phyloP scores from a whole-genome alignment of 92 coral and sea anemone genomes.

The Zoanthus gigantus region DNA sequence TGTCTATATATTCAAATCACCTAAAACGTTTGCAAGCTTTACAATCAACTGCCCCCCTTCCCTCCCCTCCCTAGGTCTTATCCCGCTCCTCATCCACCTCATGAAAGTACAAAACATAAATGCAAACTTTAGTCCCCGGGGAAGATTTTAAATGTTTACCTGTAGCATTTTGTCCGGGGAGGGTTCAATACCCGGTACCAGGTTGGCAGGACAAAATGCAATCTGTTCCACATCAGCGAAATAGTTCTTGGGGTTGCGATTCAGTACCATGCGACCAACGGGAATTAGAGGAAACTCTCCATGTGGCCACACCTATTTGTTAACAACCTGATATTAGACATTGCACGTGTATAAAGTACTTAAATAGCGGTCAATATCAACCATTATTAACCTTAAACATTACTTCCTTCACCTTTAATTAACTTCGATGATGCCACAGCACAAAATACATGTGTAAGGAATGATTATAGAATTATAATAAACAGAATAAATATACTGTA shows the following conservation, averaged over 20 bases:
- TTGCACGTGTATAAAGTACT: not conserved
- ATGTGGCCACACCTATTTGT: conserved; percentile 46
- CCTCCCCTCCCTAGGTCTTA: not conserved
- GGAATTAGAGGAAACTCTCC: conserved; percentile 22
- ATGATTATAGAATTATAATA: too few species aligned
- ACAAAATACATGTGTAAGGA: too few species aligned
- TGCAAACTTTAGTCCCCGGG: not conserved
- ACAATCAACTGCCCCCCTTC: too few species aligned
- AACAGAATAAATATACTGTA: too few species aligned
- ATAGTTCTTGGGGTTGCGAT: conserved; percentile 45
- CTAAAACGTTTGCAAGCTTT: too few species aligned
- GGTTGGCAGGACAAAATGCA: conserved; percentile 39
- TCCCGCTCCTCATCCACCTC: not conserved
- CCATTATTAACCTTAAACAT: too few species aligned
- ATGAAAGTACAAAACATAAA: not conserved
- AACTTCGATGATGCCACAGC: too few species aligned
- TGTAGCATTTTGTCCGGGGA: conserved; percentile 55
- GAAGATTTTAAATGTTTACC: not conserved
- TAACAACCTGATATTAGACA: not conserved
- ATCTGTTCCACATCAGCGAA: conserved; percentile 55
- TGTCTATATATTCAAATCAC: too few species aligned
- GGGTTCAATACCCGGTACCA: conserved; percentile 46
- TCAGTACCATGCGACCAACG: conserved; percentile 36
- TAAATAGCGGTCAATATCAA: not conserved
- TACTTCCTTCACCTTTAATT: too few species aligned